Evolutionary conservation across 2,113 vertebrate genomes (phyloP).

Genomic region (Hymenochirus boettgeri): DNA sequence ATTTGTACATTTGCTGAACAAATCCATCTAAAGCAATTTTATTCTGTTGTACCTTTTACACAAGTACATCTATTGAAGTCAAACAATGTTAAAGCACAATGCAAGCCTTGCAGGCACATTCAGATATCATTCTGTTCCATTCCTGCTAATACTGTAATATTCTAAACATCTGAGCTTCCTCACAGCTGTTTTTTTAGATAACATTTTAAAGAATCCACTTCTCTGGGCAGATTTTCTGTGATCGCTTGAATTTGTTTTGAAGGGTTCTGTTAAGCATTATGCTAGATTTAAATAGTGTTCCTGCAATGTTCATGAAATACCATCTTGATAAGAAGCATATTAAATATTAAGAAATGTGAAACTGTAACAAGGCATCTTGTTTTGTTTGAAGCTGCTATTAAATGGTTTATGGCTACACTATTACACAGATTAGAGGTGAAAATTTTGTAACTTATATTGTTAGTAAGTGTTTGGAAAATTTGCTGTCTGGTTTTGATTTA

Average conservation of each 20-base stretch:
- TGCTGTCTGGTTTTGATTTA: too few relatives aligned
- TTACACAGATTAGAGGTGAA: conserved; percentile 22
- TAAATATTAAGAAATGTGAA: conserved; percentile 26
- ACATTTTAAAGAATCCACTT: conserved; percentile 39
- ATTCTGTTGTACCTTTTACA: conserved; percentile 30
- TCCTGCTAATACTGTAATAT: conserved; percentile 38
- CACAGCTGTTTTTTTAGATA: conserved; percentile 38
- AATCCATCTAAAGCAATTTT: not conserved
- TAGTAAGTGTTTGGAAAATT: not conserved
- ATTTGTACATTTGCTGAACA: not conserved
- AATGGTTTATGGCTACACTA: conserved; percentile 21
- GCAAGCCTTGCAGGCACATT: conserved; percentile 28
- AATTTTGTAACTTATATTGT: not conserved
- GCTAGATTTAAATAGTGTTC: conserved; percentile 35
- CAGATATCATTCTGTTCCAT: conserved; percentile 29
- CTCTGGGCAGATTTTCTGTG: conserved; percentile 27
- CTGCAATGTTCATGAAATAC: conserved; percentile 29
- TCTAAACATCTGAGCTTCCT: conserved; percentile 31
- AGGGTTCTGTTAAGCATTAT: conserved; percentile 32
- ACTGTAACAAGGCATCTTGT: conserved; percentile 22
- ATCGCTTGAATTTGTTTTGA: conserved; percentile 26
- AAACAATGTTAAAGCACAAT: conserved; percentile 33
- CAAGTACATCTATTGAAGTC: conserved; percentile 35
- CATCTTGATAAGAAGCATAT: conserved; percentile 36
- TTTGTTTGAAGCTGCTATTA: conserved; percentile 30